Evolutionary conservation across 1,140 invertebrate species (phyloP), one percentile per base, ranked within the genome.

Genomic region (Diabrotica virgifera): DNA sequence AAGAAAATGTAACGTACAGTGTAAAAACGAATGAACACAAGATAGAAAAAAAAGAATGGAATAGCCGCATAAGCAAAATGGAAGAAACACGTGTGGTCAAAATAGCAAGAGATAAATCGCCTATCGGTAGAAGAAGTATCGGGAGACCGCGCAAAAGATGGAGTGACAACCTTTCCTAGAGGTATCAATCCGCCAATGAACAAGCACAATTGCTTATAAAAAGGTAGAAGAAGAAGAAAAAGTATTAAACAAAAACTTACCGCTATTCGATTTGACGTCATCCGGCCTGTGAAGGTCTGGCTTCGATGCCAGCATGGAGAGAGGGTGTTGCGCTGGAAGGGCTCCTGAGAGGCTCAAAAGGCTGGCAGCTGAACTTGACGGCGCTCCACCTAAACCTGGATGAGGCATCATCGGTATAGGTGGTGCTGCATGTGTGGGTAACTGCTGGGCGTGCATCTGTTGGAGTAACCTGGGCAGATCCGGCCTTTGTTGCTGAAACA

Each of bases 391-490:
- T 36, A 88, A 78, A 51, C 87, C 85, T 9, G 90, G 90, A 78
- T 92, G 91, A 35, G 90, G 90, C 74, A 87, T 81, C 83, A 89
- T 87, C 10, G 87, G 86, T 12, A 89, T 82, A 65, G 89, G 83
- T 74, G 94, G 92, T 6, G 84, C 84, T 5, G 90, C 88, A 70
- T 90, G 88, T 2, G 82, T 81, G 14, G 92, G 92, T 66, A 95
- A 75, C 79, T 95, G 91, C 76, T 93, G 89, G 6, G 93, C 92
- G 74, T 96, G 93, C 92, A 96, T 94, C 82, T 95, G 93, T 80
- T 94, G 92, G 77, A 91, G 78, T 70, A 91, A 74, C 77, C 90
- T 83, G 2, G 89, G 90, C 58, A 91, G 77, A 76, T 91, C 90
- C 38, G 89, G 87, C 74, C 90, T 84, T 79, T 90, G 89, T 87